phyloP scores from a whole-genome alignment of 2,888 invertebrate species.

The Sphecodes monilicornis region DNA sequence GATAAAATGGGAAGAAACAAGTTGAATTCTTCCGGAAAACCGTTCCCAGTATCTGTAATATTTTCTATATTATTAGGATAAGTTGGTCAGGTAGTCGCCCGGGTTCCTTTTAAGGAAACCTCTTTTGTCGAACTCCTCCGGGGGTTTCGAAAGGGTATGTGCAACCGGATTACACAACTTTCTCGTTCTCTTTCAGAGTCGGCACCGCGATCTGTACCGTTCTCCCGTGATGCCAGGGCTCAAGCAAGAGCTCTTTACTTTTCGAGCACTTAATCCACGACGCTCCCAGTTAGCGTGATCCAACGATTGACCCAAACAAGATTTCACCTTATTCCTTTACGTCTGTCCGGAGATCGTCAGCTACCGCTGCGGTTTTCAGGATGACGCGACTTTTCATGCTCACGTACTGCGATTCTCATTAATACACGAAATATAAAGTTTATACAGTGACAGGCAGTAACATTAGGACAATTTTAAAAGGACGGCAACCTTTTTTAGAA shows the following conservation, averaged over 20 bases:
- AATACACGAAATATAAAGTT: too few species aligned
- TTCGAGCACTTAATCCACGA: constrained; percentile 43
- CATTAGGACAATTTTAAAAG: too few species aligned
- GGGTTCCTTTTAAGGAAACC: constrained; percentile 21
- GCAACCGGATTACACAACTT: constrained; percentile 63
- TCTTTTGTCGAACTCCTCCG: constrained; percentile 22
- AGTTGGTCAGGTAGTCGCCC: not conserved
- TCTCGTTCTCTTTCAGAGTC: constrained; percentile 50
- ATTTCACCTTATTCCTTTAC: constrained; percentile 29
- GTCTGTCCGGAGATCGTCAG: constrained; percentile 14
- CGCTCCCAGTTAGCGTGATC: constrained; percentile 24
- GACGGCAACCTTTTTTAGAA: too few species aligned
- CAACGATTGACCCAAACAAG: constrained; percentile 21
- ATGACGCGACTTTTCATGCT: not conserved
- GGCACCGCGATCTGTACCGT: constrained; percentile 40
- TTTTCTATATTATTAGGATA: constrained; percentile 1
- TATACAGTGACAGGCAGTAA: too few species aligned
- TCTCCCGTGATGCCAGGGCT: constrained; percentile 26
- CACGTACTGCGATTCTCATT: not conserved
- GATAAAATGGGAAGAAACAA: not conserved
- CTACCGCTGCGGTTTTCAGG: not conserved
- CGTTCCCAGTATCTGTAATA: not conserved
- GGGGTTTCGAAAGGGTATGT: constrained; percentile 39
- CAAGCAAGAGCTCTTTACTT: constrained; percentile 40
- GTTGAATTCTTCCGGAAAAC: not conserved